Percentiles rank a stretch among this genome's conserved stretches.
Evolutionary conservation across 2,113 vertebrate species (phyloP).

Genomic region (Brevimyrus niger): DNA sequence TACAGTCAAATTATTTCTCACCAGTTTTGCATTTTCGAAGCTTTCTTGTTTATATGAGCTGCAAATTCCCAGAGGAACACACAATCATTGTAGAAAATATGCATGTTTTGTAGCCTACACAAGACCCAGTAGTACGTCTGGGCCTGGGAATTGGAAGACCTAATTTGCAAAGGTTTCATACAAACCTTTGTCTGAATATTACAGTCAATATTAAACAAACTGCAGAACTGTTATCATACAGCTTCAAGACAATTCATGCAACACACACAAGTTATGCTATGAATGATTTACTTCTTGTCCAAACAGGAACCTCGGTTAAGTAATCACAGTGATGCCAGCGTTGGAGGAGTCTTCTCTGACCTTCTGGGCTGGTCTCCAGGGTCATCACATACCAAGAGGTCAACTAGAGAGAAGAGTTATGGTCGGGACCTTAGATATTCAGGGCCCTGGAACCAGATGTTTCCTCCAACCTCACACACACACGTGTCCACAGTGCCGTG

Average conservation of each 20-base stretch:
- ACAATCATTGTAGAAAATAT: neutral
- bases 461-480: neutral
- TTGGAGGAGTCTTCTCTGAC: neutral
- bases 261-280: neutral
- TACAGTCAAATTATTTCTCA: neutral
- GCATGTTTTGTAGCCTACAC: neutral
- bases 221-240: neutral
- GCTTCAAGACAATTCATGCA: neutral
- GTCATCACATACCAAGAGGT: neutral
- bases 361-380: neutral
- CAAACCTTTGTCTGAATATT: neutral
- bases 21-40: neutral
- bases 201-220: neutral
- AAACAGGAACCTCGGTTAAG: neutral
- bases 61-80: neutral
- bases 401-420: neutral
- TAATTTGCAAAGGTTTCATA: neutral
- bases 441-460: neutral
- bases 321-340: neutral
- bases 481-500: neutral
- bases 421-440: conserved; percentile 14
- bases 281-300: neutral
- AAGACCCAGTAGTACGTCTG: neutral
- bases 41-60: neutral
- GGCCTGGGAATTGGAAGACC: neutral